These are phyloP conservation scores for Murina feae DNA, from an alignment of 2,113 vertebrate genomes.

Conservation along the genomic window DNA sequence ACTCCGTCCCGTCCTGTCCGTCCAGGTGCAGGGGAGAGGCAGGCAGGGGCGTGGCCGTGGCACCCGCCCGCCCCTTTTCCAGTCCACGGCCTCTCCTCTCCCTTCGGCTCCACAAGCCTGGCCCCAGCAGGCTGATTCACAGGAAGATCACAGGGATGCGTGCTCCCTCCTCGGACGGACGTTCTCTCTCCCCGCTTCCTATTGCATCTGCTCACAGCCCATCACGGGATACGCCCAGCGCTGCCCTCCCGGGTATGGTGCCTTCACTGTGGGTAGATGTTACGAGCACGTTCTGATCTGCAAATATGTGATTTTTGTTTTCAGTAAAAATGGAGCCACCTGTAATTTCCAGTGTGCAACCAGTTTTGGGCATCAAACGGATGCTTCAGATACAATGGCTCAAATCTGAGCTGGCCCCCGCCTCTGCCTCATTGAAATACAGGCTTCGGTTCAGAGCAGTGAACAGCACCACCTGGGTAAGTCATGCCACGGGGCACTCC, in stretches of 20 bases:
- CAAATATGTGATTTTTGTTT: conserved; percentile 63
- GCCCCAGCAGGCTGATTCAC: neutral
- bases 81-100: neutral
- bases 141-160: neutral
- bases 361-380: conserved; percentile 52
- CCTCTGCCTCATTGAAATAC: neutral
- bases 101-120: neutral
- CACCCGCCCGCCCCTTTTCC: neutral
- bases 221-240: neutral
- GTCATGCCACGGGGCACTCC: neutral
- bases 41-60: neutral
- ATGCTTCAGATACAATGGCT: conserved; percentile 77
- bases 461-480: conserved; percentile 73
- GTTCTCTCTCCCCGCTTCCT: neutral
- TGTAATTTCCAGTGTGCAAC: conserved; percentile 69
- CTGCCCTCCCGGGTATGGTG: neutral
- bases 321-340: conserved; percentile 79
- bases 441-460: conserved; percentile 70
- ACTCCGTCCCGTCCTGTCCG: too few species aligned
- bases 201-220: neutral
- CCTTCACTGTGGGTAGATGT: neutral
- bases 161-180: neutral
- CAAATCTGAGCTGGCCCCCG: conserved; percentile 9
- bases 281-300: neutral
- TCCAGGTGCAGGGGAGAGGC: too few species aligned